Evolutionary conservation across 92 coral and sea anemone species (phyloP).

Genomic region (Porites evermanni): DNA sequence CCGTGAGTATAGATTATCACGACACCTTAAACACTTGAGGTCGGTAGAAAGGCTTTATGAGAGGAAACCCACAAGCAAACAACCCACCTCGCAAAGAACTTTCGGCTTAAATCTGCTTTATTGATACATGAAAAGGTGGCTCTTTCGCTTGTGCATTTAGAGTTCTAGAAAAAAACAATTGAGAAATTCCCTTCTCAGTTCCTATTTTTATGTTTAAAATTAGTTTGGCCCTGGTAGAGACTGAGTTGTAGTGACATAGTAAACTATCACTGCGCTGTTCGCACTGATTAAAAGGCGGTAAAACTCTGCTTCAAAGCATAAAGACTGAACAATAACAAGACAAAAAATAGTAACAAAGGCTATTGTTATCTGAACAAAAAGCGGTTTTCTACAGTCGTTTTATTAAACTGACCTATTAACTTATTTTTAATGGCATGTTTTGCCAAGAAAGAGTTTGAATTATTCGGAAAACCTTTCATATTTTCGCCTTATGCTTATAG

Average conservation of each 20-base stretch:
- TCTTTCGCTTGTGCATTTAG: background rate
- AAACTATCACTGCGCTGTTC: no score
- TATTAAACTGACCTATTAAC: background rate
- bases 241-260: background rate
- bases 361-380: slow-evolving; percentile 24
- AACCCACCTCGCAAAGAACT: background rate
- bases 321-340: slow-evolving; percentile 24
- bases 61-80: background rate
- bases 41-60: background rate
- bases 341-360: background rate
- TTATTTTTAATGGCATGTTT: background rate
- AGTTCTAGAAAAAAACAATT: background rate
- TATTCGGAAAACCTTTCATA: background rate
- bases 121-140: background rate
- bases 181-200: background rate
- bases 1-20: background rate
- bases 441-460: background rate
- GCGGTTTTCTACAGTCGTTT: slow-evolving; percentile 4
- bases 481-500: background rate
- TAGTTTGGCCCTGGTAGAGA: background rate
- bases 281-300: background rate
- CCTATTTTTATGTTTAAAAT: background rate
- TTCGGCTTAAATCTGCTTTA: background rate
- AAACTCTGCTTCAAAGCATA: slow-evolving; percentile 2
- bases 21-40: background rate